Base-by-base conservation (phyloP, 2,888 invertebrate genomes). In the Heteropelma amictum region DNA sequence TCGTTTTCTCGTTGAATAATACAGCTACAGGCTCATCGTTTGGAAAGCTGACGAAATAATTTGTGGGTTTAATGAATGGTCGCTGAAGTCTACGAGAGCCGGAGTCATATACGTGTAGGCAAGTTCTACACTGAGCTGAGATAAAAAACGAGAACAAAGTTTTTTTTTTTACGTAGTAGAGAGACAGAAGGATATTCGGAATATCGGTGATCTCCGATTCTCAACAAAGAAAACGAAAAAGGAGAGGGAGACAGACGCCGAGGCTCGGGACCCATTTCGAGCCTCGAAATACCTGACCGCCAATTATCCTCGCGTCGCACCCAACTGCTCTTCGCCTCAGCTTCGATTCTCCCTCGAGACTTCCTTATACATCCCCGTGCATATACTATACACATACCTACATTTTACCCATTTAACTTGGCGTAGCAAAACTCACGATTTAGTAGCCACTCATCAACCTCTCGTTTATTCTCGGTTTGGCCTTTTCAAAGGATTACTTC, bases 271-370 rank as follows among this genome's bases (percentile, higher is more conserved):
- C 38, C 54, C 45, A 58, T 38, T 42, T 30, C 49, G 67, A 67
- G 53, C 23, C 69, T 56, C 76, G 61, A 79, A 77, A 82, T 85
- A 86, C 85, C 86, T 85, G 85, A 78, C 83, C 83, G 78, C 82
- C 85, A 86, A 86, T 86, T 86, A 86, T 85, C 83, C 82, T 81
- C 81, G 84, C 82, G 81, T 83, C 85, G 84, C 85, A 75, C 68
- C 82, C 85, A 85, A 86, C 84, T 85, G 85, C 77, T 84, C 77
- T 72, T 38, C 73, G 64, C 38, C 64, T 71, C 61, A 53, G 64
- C 47, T 42, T 35, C 12, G 17, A 69, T 58, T 40, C 68, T 68
- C 72, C 19, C 60, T 68, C 47, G 47, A 53, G 26, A 49, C 49
- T 56, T 58, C 54, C 45, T 56, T 17, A 56, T 45, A 6, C 33